Base-by-base conservation (phyloP, 1,140 invertebrate genomes). In the Drosophila rufa region DNA sequence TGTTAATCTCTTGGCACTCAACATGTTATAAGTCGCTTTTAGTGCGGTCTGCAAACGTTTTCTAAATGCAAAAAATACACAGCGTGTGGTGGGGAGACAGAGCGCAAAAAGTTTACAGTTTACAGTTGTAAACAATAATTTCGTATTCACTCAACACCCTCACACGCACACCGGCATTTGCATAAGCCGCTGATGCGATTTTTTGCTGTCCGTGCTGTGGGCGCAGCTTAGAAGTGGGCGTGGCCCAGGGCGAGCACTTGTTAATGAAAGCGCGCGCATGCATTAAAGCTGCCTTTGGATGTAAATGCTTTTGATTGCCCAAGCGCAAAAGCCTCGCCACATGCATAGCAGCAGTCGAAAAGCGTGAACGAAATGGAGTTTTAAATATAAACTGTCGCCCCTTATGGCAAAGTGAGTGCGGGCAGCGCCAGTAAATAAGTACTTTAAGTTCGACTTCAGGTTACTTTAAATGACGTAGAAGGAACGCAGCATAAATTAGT, bases 111-210 rank as follows among this genome's bases (percentile, higher is more conserved):
- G 85, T 68, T 60, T 79, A 84, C 83, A 90, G 87, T 91, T 90
- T 84, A 91, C 86, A 87, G 86, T 86, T 90, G 86, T 90, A 92
- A 91, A 91, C 89, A 91, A 92, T 91, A 89, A 91, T 91, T 91
- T 91, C 65, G 84, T 79, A 91, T 91, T 91, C 89, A 91, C 90
- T 91, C 84, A 91, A 83, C 83, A 82, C 77, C 60, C 62, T 59
- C 57, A 82, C 71, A 82, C 79, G 43, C 60, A 51, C 58, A 47
- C 48, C 19, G 70, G 17, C 75, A 91, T 89, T 89, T 89, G 85
- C 85, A 89, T 89, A 89, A 89, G 85, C 85, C 86, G 85, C 85
- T 89, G 85, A 89, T 80, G 85, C 85, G 85, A 89, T 89, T 90
- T 89, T 84, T 84, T 82, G 46, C 60, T 50, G 76, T 53, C 66